Evolutionary conservation across 2,797 vertebrate genomes (phyloP).

Genomic region (Poeciliopsis turneri): DNA sequence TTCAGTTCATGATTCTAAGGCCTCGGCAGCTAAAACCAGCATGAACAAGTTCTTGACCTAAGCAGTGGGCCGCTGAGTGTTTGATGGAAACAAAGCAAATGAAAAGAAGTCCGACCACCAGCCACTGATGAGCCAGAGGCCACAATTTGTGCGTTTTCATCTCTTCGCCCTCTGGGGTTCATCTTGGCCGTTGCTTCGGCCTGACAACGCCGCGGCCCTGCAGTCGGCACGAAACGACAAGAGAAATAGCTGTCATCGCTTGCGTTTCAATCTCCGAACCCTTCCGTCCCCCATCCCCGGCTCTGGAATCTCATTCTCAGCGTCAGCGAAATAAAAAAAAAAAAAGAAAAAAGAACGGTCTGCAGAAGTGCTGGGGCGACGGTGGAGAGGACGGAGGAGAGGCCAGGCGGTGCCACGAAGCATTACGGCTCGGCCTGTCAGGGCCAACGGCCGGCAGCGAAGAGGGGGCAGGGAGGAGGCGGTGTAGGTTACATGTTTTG

Average conservation of each 20-base stretch:
- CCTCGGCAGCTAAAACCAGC: background rate
- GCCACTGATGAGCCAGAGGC: conserved; percentile 51
- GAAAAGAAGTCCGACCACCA: conserved; percentile 40
- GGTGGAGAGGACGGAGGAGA: conserved; percentile 63
- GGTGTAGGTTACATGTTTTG: conserved; percentile 75
- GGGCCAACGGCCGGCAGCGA: conserved; percentile 53
- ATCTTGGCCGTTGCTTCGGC: conserved; percentile 61
- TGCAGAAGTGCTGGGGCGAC: conserved; percentile 61
- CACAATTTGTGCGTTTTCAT: conserved; percentile 53
- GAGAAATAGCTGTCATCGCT: conserved; percentile 69
- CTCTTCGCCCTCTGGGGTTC: conserved; percentile 56
- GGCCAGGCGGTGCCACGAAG: conserved; percentile 70
- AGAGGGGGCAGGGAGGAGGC: conserved; percentile 18
- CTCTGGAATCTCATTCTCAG: conserved; percentile 76
- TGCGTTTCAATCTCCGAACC: conserved; percentile 69
- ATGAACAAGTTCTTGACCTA: conserved; percentile 17
- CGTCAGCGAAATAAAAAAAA: conserved; percentile 68
- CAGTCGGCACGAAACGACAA: conserved; percentile 58
- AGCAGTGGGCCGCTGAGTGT: conserved; percentile 59
- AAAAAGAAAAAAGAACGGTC: conserved; percentile 56
- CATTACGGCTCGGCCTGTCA: conserved; percentile 70
- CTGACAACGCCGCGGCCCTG: conserved; percentile 59
- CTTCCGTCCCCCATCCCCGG: conserved; percentile 54
- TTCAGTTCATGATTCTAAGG: background rate
- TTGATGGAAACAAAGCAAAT: conserved; percentile 44